Base-by-base conservation (phyloP, 2,888 invertebrate species). In the Hemistola chrysoprasaria region DNA sequence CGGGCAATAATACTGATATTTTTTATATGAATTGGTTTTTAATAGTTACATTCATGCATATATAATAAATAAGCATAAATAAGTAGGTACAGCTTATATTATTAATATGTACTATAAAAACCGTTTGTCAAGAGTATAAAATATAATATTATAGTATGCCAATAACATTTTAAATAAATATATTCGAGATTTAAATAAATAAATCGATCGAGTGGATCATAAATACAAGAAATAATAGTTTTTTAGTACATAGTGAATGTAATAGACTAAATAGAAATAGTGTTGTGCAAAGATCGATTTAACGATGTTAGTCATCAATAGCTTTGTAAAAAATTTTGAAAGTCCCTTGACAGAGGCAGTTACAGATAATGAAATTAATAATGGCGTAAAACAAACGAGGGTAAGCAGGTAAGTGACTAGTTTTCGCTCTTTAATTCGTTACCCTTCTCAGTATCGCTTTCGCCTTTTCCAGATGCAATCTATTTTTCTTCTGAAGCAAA, bases 401-500 rank as follows among this genome's bases (percentile, higher is more conserved):
- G 79, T 73, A 86, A 88, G 87, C 87, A 60, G 73, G 58, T 79
- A 73, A 77, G 70, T 78, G 81, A 80, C 84, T 86, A 85, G 74
- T 70, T 73, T 16, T 40, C 30, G 34, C 34, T 75, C 71, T 69
- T 62, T 71, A 57, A 49, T 56, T 75, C 54, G 59, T 88, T 88
- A 88, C 88, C 88, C 87, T 80, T 84, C 71, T 87, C 64, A 86
- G 83, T 82, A 79, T 87, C 78, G 78, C 79, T 79, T 84, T 87
- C 76, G 86, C 85, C 74, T 81, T 85, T 79, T 86, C 87, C 87
- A 85, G 87, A 50, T 87, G 85, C 82, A 87, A 85, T 87, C 87
- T 88, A 87, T 87, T 88, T 87, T 88, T 88, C 68, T 88, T 88
- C 88, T 88, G 88, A 82, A 86, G 87, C 84, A 86, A 87, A 85